A percentile compares a stretch with the other conserved stretches of the same genome.
These are phyloP conservation scores for Alfaro cultratus DNA, from an alignment of 2,797 vertebrate species.

Conservation along the genomic window DNA sequence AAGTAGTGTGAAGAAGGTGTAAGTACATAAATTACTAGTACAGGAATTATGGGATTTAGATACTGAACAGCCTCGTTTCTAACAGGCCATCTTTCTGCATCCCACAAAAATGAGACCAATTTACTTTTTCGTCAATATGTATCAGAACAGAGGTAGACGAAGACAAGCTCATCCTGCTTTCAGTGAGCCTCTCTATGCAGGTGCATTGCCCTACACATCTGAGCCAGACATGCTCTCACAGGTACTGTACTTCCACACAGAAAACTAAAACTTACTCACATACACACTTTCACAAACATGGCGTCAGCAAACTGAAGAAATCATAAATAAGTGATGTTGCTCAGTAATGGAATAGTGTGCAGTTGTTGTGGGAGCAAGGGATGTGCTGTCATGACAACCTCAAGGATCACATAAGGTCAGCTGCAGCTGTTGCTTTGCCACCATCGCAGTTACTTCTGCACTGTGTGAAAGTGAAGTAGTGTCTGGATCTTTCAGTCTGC, in stretches of 20 bases:
- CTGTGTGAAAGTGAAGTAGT: neutral
- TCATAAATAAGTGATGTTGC: slow-evolving; percentile 63
- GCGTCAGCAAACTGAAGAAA: slow-evolving; percentile 43
- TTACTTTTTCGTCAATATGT: neutral
- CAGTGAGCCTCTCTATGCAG: neutral
- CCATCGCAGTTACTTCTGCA: slow-evolving; percentile 1
- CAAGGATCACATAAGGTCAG: slow-evolving; percentile 57
- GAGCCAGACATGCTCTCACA: neutral
- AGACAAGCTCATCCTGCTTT: neutral
- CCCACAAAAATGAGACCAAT: neutral
- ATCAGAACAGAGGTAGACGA: neutral
- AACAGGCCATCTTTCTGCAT: neutral
- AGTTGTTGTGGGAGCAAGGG: slow-evolving; percentile 46
- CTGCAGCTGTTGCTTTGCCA: slow-evolving; percentile 26
- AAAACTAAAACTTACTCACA: slow-evolving; percentile 6
- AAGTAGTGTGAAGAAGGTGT: neutral
- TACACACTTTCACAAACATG: slow-evolving; percentile 11
- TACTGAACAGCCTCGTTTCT: neutral
- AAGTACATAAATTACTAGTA: neutral
- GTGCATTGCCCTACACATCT: neutral
- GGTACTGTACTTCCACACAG: neutral
- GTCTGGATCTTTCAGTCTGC: neutral
- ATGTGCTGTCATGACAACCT: slow-evolving; percentile 58
- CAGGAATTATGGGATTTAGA: neutral
- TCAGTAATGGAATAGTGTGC: slow-evolving; percentile 50